A percentile compares a stretch with the other conserved stretches of the same genome.
These are phyloP conservation scores for Corythucha ciliata DNA, from an alignment of 2,888 invertebrate species.

Conservation along the genomic window DNA sequence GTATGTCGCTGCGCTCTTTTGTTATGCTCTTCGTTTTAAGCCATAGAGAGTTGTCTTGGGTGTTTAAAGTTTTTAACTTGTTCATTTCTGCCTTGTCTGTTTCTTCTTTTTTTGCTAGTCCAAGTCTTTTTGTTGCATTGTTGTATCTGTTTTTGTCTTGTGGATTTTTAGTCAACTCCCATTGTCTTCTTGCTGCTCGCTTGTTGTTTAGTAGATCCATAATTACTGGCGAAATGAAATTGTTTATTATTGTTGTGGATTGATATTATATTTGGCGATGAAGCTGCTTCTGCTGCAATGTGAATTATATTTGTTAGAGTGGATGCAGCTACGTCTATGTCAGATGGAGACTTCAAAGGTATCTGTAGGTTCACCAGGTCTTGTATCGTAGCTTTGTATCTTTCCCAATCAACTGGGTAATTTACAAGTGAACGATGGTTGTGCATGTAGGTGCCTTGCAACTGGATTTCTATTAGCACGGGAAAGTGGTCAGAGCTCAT, in stretches of 20 bases:
- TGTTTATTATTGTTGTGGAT: conserved; percentile 5
- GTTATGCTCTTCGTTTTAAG: neutral
- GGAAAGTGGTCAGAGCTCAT: conserved; percentile 8
- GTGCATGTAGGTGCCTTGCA: neutral
- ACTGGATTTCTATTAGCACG: neutral
- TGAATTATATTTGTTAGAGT: neutral
- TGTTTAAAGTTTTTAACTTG: neutral
- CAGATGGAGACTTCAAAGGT: neutral
- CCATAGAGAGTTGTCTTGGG: neutral
- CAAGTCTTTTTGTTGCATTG: neutral
- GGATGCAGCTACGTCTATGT: neutral
- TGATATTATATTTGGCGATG: neutral
- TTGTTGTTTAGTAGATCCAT: conserved; percentile 1
- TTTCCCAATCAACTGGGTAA: neutral
- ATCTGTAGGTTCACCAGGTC: conserved; percentile 7
- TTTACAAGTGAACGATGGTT: neutral
- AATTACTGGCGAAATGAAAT: conserved; percentile 1
- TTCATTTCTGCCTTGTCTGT: neutral
- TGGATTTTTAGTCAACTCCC: conserved; percentile 4
- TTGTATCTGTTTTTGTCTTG: neutral
- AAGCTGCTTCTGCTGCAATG: conserved; percentile 6
- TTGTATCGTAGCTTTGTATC: neutral
- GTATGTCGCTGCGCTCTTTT: neutral
- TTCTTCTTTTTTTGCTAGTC: neutral
- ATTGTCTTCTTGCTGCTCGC: neutral